A percentile compares a stretch with the other conserved stretches of the same genome.
Evolutionary conservation across 2,797 vertebrate genomes (phyloP).

Genomic region (Alfaro cultratus): DNA sequence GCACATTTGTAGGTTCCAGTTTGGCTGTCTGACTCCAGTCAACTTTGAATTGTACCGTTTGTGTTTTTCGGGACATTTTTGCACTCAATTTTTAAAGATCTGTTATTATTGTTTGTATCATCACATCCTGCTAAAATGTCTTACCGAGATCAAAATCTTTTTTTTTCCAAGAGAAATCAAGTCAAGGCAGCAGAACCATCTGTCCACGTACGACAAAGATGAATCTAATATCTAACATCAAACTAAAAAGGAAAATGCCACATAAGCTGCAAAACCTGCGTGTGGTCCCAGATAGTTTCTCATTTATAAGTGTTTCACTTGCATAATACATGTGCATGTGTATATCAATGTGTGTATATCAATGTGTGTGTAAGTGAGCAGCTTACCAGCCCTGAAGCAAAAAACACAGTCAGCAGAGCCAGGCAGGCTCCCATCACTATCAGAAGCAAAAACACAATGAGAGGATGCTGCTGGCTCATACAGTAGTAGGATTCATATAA

Average conservation of each 20-base stretch:
- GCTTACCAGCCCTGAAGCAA: conserved; percentile 96
- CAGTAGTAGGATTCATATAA: conserved; percentile 92
- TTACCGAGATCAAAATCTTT: not conserved
- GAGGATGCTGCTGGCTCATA: conserved; percentile 99
- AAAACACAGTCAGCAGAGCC: conserved; percentile 94
- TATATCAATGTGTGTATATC: conserved; percentile 18
- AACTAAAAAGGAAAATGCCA: not conserved
- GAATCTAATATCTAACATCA: not conserved
- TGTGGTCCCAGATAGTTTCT: not conserved
- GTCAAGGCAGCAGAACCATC: not conserved
- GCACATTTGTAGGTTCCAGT: conserved; percentile 6
- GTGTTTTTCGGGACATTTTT: not conserved
- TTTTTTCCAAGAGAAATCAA: not conserved
- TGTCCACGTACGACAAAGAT: conserved; percentile 5
- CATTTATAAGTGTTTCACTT: conserved; percentile 22
- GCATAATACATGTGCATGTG: conserved; percentile 1
- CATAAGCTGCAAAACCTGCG: not conserved
- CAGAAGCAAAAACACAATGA: conserved; percentile 96
- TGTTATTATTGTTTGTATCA: not conserved
- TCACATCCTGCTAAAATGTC: not conserved
- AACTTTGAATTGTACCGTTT: conserved; percentile 11
- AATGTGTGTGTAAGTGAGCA: conserved; percentile 53
- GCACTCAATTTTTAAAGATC: not conserved
- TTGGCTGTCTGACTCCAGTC: not conserved
- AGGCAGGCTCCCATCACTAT: conserved; percentile 97